A percentile compares a stretch with the other conserved stretches of the same genome.
phyloP scores from a whole-genome alignment of 2,888 invertebrate genomes.

The Tolmerus cingulatus region DNA sequence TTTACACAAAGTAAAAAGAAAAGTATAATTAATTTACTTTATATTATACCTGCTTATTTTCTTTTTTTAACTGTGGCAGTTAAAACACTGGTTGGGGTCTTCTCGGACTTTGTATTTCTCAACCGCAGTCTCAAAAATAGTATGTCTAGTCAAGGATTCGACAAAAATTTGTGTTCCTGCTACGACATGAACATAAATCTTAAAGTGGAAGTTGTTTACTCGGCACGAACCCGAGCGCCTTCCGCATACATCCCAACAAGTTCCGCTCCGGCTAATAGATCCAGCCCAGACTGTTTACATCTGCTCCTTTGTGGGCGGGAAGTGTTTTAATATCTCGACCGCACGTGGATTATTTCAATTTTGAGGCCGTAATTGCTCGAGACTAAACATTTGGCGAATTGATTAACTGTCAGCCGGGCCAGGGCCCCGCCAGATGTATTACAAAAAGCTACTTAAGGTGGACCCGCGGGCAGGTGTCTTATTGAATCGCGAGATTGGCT shows the following conservation, averaged over 20 bases:
- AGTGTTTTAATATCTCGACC: neutral
- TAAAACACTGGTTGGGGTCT: too few species aligned
- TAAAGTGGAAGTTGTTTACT: neutral
- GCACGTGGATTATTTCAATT: neutral
- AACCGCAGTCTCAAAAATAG: neutral
- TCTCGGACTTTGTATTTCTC: too few species aligned
- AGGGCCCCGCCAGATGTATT: neutral
- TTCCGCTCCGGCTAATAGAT: neutral
- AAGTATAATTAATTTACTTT: too few species aligned
- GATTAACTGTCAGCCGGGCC: neutral
- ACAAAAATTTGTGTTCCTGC: neutral
- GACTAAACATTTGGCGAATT: neutral
- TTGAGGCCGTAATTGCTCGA: neutral
- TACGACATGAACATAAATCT: neutral
- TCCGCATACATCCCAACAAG: neutral
- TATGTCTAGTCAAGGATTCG: neutral
- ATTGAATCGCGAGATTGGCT: neutral
- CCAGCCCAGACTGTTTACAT: neutral
- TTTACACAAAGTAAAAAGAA: too few species aligned
- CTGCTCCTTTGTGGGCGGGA: neutral
- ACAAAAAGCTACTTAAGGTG: neutral
- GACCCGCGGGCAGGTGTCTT: neutral
- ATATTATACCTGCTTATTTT: too few species aligned
- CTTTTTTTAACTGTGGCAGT: too few species aligned
- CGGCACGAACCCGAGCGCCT: neutral